Evolutionary conservation across 1,140 invertebrate species (phyloP).

Genomic region (Copidosoma floridanum): DNA sequence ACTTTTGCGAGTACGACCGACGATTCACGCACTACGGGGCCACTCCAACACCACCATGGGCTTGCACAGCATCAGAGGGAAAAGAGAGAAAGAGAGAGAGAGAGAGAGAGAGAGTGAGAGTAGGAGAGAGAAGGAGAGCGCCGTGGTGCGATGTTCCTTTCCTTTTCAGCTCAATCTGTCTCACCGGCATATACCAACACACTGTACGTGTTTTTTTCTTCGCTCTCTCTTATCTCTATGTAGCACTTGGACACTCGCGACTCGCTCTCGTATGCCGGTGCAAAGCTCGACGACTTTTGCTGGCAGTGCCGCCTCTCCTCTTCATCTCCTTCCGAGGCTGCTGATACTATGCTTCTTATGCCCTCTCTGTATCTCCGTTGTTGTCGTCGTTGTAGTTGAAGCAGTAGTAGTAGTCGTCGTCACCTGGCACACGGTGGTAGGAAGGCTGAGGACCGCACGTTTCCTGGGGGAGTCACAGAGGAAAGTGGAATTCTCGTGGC

Average conservation of each 20-base stretch:
- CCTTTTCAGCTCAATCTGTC: not conserved
- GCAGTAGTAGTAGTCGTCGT: constrained; percentile 9
- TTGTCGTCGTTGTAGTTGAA: not conserved
- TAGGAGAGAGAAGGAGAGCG: no score
- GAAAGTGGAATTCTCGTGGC: constrained; percentile 4
- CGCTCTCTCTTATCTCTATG: no score
- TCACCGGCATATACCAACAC: not conserved
- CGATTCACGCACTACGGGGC: no score
- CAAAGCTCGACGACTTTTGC: constrained; percentile 30
- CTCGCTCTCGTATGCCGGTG: constrained; percentile 27
- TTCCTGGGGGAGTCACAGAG: constrained; percentile 22
- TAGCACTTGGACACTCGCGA: constrained; percentile 4
- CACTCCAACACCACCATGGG: no score
- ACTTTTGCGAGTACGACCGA: no score
- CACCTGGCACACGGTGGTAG: constrained; percentile 28
- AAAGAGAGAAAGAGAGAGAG: no score
- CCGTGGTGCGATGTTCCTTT: not conserved
- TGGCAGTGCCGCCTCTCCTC: constrained; percentile 26
- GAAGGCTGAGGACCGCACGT: constrained; percentile 38
- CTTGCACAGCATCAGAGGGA: no score
- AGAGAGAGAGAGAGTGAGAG: no score
- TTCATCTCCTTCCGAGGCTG: constrained; percentile 7
- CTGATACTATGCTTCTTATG: not conserved
- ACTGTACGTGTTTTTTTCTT: not conserved
- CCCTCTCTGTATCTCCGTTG: constrained; percentile 8